Evolutionary conservation across 2,888 invertebrate species (phyloP), one percentile per base, ranked within the genome.

Genomic region (Drosophila anomelani): DNA sequence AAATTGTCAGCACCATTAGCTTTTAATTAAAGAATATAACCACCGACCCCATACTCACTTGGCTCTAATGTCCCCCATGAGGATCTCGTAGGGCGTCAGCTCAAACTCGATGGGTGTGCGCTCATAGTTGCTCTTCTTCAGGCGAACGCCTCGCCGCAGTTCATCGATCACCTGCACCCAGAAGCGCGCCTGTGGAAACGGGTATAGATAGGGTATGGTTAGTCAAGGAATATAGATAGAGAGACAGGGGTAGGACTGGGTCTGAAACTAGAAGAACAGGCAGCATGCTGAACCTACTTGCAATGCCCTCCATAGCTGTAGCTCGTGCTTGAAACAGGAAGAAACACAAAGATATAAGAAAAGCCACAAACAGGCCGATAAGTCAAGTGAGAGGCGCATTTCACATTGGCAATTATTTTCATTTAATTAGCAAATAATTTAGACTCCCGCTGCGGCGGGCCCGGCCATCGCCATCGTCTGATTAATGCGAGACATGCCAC

Each of bases 111-210:
- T 96, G 10, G 96, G 96, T 13, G 96, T 95, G 88, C 95, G 94
- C 74, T 95, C 95, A 68, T 82, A 95, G 91, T 95, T 95, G 34
- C 96, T 95, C 93, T 98, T 98, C 94, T 98, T 98, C 92, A 99
- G 94, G 92, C 98, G 96, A 10, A 98, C 98, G 29, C 98, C 98
- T 92, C 96, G 96, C 59, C 98, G 94, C 69, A 99, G 94, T 92
- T 98, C 97, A 78, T 96, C 96, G 92, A 98, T 98, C 49, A 98
- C 98, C 94, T 98, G 98, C 92, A 97, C 96, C 98, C 98, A 98
- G 93, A 98, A 96, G 90, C 97, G 95, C 79, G 98, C 98, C 98
- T 97, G 94, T 20, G 80, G 85, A 53, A 15, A 6, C 3, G n/a
- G 10, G 20, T n/a, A 29, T 15, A n/a, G 12, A 63, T 23, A 23